Conservation (phyloP, 2,888 invertebrate species). For the Campoplex nolae region DNA sequence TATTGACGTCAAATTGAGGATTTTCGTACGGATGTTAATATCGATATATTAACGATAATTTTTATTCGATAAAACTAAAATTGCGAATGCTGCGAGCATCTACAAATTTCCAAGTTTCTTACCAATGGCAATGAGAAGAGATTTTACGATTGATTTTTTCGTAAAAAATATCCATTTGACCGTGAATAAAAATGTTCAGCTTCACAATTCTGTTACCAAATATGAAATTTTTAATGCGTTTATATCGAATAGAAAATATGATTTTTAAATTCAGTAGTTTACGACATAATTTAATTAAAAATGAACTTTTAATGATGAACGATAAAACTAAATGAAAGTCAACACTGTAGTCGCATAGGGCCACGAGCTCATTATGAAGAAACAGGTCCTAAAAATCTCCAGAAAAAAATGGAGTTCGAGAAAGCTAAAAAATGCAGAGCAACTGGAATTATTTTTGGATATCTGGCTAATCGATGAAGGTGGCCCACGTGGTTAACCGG, state of each 20-base stretch:
- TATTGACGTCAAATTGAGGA: background rate
- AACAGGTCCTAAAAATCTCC: background rate
- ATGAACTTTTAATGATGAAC: background rate
- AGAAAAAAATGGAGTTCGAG: background rate
- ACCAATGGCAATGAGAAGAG: too few species aligned
- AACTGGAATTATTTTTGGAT: background rate
- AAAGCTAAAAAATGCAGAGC: background rate
- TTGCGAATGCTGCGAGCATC: background rate
- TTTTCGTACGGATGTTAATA: background rate
- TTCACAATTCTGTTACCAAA: too few species aligned
- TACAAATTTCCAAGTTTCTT: background rate
- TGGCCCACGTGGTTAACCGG: conserved; percentile 25
- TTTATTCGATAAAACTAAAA: background rate
- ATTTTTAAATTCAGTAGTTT: background rate
- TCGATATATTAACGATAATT: background rate
- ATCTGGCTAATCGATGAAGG: background rate
- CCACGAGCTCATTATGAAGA: too few species aligned
- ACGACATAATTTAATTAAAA: background rate
- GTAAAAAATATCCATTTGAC: too few species aligned
- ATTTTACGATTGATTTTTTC: too few species aligned
- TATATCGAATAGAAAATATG: background rate
- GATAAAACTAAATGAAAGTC: background rate
- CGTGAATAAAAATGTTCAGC: too few species aligned
- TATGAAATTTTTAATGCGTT: too few species aligned
- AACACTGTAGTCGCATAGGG: too few species aligned